Evolutionary conservation across 2,888 invertebrate species (phyloP), one percentile per base, ranked within the genome.

Genomic region (Cantharis flavilabris): DNA sequence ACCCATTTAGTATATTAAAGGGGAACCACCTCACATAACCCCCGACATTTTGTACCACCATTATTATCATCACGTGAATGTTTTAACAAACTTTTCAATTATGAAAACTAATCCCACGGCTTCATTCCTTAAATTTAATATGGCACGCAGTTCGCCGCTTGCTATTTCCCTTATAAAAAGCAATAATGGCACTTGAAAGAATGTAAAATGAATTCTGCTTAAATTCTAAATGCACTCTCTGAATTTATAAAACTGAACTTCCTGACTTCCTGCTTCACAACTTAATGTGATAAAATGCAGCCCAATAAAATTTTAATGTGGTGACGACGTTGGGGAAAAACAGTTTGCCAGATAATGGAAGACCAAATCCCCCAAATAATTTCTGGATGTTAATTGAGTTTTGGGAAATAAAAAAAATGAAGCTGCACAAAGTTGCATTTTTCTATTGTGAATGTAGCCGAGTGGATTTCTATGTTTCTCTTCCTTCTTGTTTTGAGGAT

Each of bases 1-100:
- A 76, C 73, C 78, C 78, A 78, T 78, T 69, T 78, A 76, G 71
- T 73, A 73, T 76, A 78, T 78, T 78, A 78, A 78, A 78, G 73
- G 78, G 72, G 75, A 14, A 30, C 78, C 71, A 75, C 71, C 75
- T 69, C 69, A 18, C 69, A 69, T 30, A 28, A 65, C 62, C 69
- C n/a, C 70, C 78, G 63, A 62, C 69, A 5, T 73, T 71, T 64
- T 63, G 70, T 76, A 49, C 77, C 70, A 30, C 77, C 72, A 63
- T 64, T 26, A 69, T 64, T 70, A 77, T 76, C 79, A 73, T 79
- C 79, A 81, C 81, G 81, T 81, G 79, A 81, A 82, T 80, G 78
- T 79, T 78, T 75, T 80, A 80, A 82, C 80, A 81, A 82, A 81
- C 82, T 82, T 82, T 82, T 82, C 82, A 82, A 81, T 82, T 81